Evolutionary conservation across 1,140 invertebrate species (phyloP).

Genomic region (Colletes gigas): DNA sequence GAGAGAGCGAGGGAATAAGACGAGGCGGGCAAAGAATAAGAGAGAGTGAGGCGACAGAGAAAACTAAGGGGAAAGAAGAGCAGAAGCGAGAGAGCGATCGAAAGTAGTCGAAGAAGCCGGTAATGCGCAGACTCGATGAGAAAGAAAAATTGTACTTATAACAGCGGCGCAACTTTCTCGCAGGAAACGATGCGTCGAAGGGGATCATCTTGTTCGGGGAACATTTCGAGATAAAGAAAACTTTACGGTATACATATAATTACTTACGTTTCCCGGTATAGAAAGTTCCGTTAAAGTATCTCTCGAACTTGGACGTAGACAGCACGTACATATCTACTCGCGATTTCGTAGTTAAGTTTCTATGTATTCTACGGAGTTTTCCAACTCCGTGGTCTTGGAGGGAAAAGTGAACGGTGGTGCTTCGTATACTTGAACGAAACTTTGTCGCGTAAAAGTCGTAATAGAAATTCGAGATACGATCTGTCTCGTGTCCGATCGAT

Average conservation of each 20-base stretch:
- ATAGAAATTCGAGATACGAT: no score
- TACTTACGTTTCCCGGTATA: slow-evolving; percentile 18
- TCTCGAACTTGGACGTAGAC: background rate
- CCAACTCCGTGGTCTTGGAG: background rate
- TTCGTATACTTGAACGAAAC: no score
- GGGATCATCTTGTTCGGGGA: slow-evolving; percentile 10
- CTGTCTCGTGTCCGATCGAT: no score
- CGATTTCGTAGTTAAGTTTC: background rate
- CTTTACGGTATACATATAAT: slow-evolving; percentile 11
- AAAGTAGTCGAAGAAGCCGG: slow-evolving; percentile 16
- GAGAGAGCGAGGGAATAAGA: no score
- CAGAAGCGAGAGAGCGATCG: background rate
- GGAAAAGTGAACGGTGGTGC: background rate
- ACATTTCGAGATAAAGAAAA: slow-evolving; percentile 23
- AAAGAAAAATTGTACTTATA: slow-evolving; percentile 27
- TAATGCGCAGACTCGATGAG: background rate
- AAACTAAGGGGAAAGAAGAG: background rate
- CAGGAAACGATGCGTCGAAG: slow-evolving; percentile 1
- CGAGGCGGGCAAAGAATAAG: background rate
- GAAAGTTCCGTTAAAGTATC: slow-evolving; percentile 31
- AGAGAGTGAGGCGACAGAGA: no score
- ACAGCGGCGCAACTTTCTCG: slow-evolving; percentile 24
- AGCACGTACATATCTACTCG: background rate
- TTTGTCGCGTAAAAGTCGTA: no score
- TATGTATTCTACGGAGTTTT: no score